Percentiles rank a stretch among this genome's conserved stretches.
Conservation (phyloP, 2,113 vertebrate species). For the Natator depressus region DNA sequence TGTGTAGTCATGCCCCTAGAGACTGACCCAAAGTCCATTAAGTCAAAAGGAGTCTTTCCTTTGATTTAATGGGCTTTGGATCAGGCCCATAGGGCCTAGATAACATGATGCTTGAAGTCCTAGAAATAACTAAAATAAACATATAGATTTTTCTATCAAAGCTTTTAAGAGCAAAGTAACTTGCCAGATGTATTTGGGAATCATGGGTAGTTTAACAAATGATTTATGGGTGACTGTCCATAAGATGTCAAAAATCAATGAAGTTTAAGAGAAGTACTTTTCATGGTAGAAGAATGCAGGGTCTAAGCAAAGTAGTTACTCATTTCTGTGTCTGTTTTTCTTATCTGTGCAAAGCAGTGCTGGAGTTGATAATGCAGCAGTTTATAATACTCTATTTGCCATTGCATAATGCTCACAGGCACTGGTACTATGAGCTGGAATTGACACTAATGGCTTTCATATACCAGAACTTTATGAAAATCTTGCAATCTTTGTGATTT, state of each 20-base stretch:
- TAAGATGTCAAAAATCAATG: constrained; percentile 17
- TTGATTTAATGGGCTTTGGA: neutral
- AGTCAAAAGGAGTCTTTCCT: neutral
- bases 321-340: constrained; percentile 47
- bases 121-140: neutral
- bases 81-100: neutral
- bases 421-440: constrained; percentile 18
- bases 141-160: neutral
- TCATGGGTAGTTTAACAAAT: neutral
- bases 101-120: neutral
- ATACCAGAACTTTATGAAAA: constrained; percentile 19
- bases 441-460: constrained; percentile 42
- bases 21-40: neutral
- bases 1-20: too few relatives aligned
- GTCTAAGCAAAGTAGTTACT: neutral
- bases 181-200: neutral
- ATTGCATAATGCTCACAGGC: constrained; percentile 6
- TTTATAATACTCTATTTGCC: neutral
- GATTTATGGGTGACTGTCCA: constrained; percentile 39
- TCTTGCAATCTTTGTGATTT: constrained; percentile 15
- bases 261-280: neutral
- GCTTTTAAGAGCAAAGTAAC: constrained; percentile 1
- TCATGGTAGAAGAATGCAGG: neutral
- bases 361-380: constrained; percentile 25
- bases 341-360: constrained; percentile 38